These are phyloP conservation scores for Hylaeus anthracinus DNA, from an alignment of 1,140 invertebrate genomes.

Conservation along the genomic window DNA sequence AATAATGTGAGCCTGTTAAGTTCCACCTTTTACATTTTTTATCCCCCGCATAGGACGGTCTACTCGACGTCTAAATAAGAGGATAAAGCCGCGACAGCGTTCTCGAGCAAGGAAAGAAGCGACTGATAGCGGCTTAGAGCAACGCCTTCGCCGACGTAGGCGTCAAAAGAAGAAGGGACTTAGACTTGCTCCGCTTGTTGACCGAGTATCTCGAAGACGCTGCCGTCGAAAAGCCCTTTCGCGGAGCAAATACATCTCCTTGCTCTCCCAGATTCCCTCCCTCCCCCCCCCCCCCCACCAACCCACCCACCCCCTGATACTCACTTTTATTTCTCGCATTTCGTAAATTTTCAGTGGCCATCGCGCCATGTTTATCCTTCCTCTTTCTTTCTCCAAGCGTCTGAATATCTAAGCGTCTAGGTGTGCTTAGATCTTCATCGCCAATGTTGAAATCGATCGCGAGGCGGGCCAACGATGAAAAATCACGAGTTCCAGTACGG, in stretches of 20 bases:
- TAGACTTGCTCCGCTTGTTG: slow-evolving; percentile 39
- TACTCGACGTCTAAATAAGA: slow-evolving; percentile 22
- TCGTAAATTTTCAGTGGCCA: slow-evolving; percentile 27
- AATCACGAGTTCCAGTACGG: background rate
- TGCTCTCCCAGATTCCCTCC: background rate
- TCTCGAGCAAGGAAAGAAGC: slow-evolving; percentile 26
- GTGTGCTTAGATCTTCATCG: too few relatives aligned
- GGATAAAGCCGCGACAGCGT: slow-evolving; percentile 33
- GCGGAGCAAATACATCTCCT: slow-evolving; percentile 15
- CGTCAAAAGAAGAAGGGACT: slow-evolving; percentile 43
- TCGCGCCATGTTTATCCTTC: slow-evolving; percentile 31
- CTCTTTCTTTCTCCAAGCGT: background rate
- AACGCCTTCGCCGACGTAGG: slow-evolving; percentile 19
- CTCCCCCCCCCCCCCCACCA: too few relatives aligned
- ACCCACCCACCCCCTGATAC: slow-evolving; percentile 12
- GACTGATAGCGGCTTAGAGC: slow-evolving; percentile 36
- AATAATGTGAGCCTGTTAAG: background rate
- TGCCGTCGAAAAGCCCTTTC: slow-evolving; percentile 25
- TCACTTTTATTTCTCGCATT: slow-evolving; percentile 34
- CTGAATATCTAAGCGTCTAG: background rate
- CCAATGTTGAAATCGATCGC: background rate
- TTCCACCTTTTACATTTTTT: background rate
- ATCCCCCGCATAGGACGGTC: background rate
- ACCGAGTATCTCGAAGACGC: slow-evolving; percentile 36
- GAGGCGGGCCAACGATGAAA: background rate